A percentile compares a stretch with the other conserved stretches of the same genome.
These are phyloP conservation scores for Pangasius sanitwongsei DNA, from an alignment of 2,797 vertebrate species.

Conservation along the genomic window DNA sequence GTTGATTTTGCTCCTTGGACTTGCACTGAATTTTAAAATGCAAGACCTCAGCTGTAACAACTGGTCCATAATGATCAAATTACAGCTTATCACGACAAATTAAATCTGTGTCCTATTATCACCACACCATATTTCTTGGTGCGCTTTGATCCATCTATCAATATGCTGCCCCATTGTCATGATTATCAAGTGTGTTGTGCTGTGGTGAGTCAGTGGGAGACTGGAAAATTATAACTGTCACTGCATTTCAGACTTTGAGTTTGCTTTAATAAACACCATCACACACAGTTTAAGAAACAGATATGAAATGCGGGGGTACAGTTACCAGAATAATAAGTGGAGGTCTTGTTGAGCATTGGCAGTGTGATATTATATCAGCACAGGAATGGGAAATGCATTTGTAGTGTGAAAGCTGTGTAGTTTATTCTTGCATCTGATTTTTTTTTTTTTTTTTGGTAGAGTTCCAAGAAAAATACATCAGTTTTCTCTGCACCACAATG, in stretches of 20 bases:
- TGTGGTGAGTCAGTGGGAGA: neutral
- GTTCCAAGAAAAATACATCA: no score
- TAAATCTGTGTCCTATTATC: neutral
- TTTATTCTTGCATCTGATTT: neutral
- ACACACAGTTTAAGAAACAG: neutral
- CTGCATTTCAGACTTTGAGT: neutral
- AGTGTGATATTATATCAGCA: neutral
- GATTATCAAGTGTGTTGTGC: neutral
- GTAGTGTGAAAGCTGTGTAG: neutral
- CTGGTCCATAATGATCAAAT: conserved; percentile 7
- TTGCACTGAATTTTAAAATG: neutral
- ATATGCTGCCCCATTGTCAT: neutral
- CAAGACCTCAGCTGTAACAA: conserved; percentile 16
- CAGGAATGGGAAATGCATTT: neutral
- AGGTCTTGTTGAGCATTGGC: neutral
- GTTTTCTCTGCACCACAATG: neutral
- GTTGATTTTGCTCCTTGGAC: conserved; percentile 17
- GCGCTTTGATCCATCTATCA: conserved; percentile 21
- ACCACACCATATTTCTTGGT: neutral
- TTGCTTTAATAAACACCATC: conserved; percentile 9
- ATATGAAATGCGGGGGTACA: neutral
- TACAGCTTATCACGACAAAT: conserved; percentile 24
- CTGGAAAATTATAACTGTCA: neutral
- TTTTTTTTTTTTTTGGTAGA: neutral
- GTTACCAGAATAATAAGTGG: neutral